Evolutionary conservation across 1,140 invertebrate species (phyloP).

Genomic region (Parapsyche elsis): DNA sequence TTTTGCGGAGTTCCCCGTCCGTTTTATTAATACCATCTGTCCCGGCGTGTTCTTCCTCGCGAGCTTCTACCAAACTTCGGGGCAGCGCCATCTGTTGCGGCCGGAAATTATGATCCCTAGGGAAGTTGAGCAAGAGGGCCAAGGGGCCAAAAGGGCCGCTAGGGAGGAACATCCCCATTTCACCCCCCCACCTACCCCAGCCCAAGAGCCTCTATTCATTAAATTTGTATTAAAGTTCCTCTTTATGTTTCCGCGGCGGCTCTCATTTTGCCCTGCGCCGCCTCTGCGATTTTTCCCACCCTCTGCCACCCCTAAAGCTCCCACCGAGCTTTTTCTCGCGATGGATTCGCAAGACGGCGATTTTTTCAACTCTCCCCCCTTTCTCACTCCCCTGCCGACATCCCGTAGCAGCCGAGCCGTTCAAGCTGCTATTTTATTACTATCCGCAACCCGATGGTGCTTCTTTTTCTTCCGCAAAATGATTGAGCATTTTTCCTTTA

Average conservation of each 20-base stretch:
- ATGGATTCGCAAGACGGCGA: constrained; percentile 33
- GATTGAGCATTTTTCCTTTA: constrained; percentile 56
- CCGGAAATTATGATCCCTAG: constrained; percentile 55
- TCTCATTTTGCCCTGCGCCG: constrained; percentile 14
- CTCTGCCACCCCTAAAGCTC: background rate
- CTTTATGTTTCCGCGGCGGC: constrained; percentile 54
- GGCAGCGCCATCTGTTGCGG: constrained; percentile 55
- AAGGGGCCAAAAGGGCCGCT: constrained; percentile 1
- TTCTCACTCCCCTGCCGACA: background rate
- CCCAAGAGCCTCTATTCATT: constrained; percentile 54
- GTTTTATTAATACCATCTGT: constrained; percentile 57
- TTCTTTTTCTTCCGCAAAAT: constrained; percentile 50
- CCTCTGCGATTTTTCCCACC: background rate
- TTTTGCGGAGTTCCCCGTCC: constrained; percentile 51
- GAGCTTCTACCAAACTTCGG: constrained; percentile 45
- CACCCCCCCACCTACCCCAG: too few species aligned
- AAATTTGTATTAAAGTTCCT: constrained; percentile 57
- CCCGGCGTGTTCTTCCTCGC: constrained; percentile 46
- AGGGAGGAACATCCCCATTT: background rate
- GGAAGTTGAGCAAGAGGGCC: constrained; percentile 32
- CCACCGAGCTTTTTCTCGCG: background rate
- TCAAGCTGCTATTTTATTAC: constrained; percentile 52
- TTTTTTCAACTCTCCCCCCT: constrained; percentile 4
- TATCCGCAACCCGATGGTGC: constrained; percentile 32
- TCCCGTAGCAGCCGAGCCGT: constrained; percentile 35